Base-by-base conservation (phyloP, 1,140 invertebrate species). In the Hestina assimilis region DNA sequence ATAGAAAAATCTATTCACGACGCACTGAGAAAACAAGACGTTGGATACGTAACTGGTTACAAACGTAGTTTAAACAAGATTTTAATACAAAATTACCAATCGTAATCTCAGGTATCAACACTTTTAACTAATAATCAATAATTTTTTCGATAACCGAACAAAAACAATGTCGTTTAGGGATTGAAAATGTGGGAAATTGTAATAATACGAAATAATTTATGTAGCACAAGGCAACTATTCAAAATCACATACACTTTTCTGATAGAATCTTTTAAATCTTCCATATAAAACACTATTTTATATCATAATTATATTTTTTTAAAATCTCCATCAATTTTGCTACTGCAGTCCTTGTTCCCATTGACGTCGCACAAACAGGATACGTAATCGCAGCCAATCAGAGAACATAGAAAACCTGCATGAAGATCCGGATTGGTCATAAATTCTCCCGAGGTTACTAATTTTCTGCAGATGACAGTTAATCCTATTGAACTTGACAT, bases 401-500 rank as follows among this genome's bases (percentile, higher is more conserved):
- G 5, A 23, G 15, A 52, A 23, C 40, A 31, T 8, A 45, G 31
- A 43, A 62, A 50, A 56, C 14, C 38, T 29, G 24, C 23, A 51
- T 24, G 17, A 41, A 51, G 31, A 45, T 46, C 21, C 40, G 40
- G 59, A 62, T 62, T 62, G 59, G 59, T 20, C 12, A 26, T 35
- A 61, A 61, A 59, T 48, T 43, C 46, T 41, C 9, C 48, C 7
- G 28, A 12, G 26, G 17, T 33, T 43, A 35, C 28, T 58, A 24
- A 23, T 56, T 42, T 43, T 35, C 29, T 56, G 31, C 42, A 7
- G 59, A 61, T 61, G 59, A 50, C 51, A 61, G 29, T 53, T 29
- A 19, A 45, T 46, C 46, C 42, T 46, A 51, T 52, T 59, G 56
- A 59, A 59, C 40, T 59, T 59, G 56, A 59, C 56, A 59, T 59